Evolutionary conservation across 2,113 vertebrate genomes (phyloP).

Genomic region (Upupa epops): DNA sequence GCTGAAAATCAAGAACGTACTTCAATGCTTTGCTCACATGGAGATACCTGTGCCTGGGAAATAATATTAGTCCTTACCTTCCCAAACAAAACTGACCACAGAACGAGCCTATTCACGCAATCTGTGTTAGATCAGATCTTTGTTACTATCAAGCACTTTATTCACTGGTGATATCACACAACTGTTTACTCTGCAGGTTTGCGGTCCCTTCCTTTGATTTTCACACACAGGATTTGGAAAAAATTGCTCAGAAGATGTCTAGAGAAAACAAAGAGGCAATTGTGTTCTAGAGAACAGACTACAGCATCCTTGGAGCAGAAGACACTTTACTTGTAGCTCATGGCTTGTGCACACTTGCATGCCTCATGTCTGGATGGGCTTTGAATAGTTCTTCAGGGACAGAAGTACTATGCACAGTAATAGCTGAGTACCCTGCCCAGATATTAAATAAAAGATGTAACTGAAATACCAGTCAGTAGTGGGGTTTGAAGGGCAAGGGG

Average conservation of each 20-base stretch:
- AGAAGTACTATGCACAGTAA: neutral
- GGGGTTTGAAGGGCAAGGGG: neutral
- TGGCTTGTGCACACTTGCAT: neutral
- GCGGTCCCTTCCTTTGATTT: neutral
- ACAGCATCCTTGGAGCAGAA: neutral
- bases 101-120: neutral
- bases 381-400: neutral
- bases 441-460: neutral
- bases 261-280: neutral
- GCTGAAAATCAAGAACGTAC: neutral
- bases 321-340: neutral
- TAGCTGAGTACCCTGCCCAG: neutral
- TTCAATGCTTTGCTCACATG: conserved; percentile 4
- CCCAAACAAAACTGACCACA: neutral
- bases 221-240: neutral
- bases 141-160: neutral
- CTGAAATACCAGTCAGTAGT: neutral
- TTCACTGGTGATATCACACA: neutral
- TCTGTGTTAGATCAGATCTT: neutral
- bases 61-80: neutral
- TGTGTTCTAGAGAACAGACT: neutral
- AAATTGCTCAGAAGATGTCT: neutral
- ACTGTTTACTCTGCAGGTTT: neutral
- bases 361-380: neutral
- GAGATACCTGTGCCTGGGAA: neutral